Percentiles rank a stretch among this genome's conserved stretches.
Evolutionary conservation across 1,140 invertebrate genomes (phyloP).

Genomic region (Drosophila trapezifrons): DNA sequence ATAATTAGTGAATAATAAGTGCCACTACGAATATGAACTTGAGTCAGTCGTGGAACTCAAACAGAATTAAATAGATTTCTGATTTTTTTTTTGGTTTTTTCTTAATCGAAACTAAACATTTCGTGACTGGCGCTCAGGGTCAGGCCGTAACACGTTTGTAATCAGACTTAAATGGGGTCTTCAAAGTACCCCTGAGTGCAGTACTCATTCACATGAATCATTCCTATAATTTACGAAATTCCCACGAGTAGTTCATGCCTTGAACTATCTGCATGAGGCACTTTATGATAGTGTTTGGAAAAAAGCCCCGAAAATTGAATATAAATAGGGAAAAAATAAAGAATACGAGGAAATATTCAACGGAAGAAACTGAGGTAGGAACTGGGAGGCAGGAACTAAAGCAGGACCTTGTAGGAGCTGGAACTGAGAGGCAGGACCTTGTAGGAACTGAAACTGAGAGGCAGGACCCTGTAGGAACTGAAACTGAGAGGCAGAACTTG

Average conservation of each 20-base stretch:
- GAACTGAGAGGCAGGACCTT: no score
- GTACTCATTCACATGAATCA: conserved; percentile 20
- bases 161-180: neutral
- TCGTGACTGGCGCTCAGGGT: conserved; percentile 10
- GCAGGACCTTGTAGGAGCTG: no score
- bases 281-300: neutral
- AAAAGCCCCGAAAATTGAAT: neutral
- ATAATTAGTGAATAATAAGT: conserved; percentile 32
- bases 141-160: conserved; percentile 3
- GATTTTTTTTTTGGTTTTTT: neutral
- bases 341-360: neutral
- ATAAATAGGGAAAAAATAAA: neutral
- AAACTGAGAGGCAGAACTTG: neutral
- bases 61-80: neutral
- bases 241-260: neutral
- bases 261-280: conserved; percentile 2
- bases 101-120: neutral
- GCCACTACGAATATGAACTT: conserved; percentile 7
- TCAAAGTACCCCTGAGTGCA: conserved; percentile 3
- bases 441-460: no score
- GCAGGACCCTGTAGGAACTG: no score
- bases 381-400: neutral
- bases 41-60: conserved; percentile 1
- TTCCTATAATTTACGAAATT: conserved; percentile 5
- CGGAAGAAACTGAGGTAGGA: neutral